These are phyloP conservation scores for Drosophila neocordata DNA, from an alignment of 1,140 invertebrate genomes.

Conservation along the genomic window DNA sequence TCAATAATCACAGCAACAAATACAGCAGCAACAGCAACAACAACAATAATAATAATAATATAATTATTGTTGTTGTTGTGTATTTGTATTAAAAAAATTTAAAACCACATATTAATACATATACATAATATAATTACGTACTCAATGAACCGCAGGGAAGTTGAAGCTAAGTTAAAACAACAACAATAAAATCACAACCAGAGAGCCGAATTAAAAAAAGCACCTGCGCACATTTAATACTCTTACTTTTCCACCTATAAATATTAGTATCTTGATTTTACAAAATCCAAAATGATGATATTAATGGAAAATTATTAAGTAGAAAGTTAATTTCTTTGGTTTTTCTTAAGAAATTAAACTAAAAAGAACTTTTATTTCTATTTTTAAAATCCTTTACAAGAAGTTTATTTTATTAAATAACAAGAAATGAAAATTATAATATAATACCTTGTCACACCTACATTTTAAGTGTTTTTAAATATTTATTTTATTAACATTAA, in stretches of 20 bases:
- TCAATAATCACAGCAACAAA: conserved; percentile 20
- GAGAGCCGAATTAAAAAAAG: not conserved
- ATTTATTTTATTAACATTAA: no score
- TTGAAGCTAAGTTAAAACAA: conserved; percentile 20
- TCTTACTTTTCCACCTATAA: not conserved
- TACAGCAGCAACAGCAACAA: not conserved
- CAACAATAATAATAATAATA: conserved; percentile 3
- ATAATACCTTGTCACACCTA: no score
- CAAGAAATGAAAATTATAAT: no score
- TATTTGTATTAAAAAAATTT: not conserved
- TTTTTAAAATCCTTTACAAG: no score
- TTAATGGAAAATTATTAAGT: no score
- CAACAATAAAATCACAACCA: conserved; percentile 25
- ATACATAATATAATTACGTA: conserved; percentile 65
- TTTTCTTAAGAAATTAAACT: no score
- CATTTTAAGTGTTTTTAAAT: no score
- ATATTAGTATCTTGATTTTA: no score
- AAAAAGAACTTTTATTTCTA: no score
- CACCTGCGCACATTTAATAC: not conserved
- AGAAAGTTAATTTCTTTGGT: no score
- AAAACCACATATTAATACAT: conserved; percentile 1
- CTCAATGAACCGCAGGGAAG: conserved; percentile 76
- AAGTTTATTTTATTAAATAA: no score
- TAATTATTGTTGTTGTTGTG: conserved; percentile 28
- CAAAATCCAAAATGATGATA: no score